Base-by-base conservation (phyloP, 23 tunicate genomes). In the Halocynthia roretzi region DNA sequence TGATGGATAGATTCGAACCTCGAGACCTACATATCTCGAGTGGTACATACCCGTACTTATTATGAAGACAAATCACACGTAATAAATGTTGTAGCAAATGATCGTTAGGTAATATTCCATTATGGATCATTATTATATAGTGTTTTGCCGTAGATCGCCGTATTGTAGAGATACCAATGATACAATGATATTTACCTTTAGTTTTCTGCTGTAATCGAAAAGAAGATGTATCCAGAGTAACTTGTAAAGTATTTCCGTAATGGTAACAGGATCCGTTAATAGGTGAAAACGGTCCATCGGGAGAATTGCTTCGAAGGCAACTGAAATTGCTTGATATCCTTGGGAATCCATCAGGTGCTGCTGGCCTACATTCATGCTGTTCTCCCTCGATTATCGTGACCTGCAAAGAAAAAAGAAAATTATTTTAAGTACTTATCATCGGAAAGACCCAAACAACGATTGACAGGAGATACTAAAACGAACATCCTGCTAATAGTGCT, bases 221-320 rank as follows among this genome's bases (percentile, higher is more conserved):
- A 8, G 31, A 8, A 15, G 22, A 40, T 11, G 70, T 9, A 62
- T 81, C 85, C 22, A 82, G 78, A 4, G 93, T 51, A 7, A 67
- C 93, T 54, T 89, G 96, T 7, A 89, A 67, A 51, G 81, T 83
- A 57, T 89, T 80, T 56, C 96, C 96, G 75, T 74, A 89, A 8
- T 65, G 71, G 64, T 83, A 84, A 62, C 88, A 89, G 75, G 74
- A 58, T 52, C 50, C 64, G 9, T 61, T 75, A 12, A 83, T 50
- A 62, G 84, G 84, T 23, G 54, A 14, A 54, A 18, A 89, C 9
- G 82, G 83, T n/a, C 88, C 88, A 53, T 62, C 70, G 57, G 14
- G 70, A 23, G 82, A 68, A 6, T 64, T 44, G 51, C 86, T 73
- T 61, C 79, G 87, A 52, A 89, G 58, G 61, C 96, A 89, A 17